phyloP scores from a whole-genome alignment of 1,140 invertebrate species.

The Oryctes rhinoceros region DNA sequence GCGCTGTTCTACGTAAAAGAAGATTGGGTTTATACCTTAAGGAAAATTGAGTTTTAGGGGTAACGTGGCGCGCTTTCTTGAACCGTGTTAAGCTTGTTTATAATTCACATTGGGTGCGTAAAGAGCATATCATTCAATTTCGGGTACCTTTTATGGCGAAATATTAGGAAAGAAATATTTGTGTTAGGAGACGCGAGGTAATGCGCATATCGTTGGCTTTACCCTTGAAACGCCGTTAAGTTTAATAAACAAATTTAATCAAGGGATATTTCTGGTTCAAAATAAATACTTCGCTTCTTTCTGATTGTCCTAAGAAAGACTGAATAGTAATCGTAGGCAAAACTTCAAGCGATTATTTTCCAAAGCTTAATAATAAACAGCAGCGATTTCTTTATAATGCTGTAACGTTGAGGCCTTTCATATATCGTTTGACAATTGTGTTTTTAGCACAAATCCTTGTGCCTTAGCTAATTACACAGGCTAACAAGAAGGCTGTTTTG shows the following conservation, averaged over 20 bases:
- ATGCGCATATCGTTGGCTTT: background rate
- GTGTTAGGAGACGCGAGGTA: background rate
- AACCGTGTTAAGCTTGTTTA: background rate
- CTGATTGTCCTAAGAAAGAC: no score
- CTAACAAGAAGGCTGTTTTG: background rate
- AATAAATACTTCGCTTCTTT: no score
- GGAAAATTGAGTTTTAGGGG: slow-evolving; percentile 31
- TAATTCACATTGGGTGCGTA: slow-evolving; percentile 25
- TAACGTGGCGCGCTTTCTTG: slow-evolving; percentile 3
- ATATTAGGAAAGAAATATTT: background rate
- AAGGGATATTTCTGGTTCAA: background rate
- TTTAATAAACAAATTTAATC: background rate
- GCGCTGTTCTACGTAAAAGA: background rate
- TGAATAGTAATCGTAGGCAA: no score
- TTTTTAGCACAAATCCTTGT: no score
- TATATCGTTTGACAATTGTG: no score
- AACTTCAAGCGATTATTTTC: no score
- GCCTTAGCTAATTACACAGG: no score
- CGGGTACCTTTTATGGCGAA: background rate
- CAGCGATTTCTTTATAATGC: no score
- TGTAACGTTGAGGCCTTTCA: background rate
- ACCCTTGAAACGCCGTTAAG: background rate
- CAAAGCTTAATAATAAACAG: no score
- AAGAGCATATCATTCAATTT: slow-evolving; percentile 32
- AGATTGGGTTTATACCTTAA: slow-evolving; percentile 21